Conservation (phyloP, 2,888 invertebrate species). For the Ichneumon xanthorius region DNA sequence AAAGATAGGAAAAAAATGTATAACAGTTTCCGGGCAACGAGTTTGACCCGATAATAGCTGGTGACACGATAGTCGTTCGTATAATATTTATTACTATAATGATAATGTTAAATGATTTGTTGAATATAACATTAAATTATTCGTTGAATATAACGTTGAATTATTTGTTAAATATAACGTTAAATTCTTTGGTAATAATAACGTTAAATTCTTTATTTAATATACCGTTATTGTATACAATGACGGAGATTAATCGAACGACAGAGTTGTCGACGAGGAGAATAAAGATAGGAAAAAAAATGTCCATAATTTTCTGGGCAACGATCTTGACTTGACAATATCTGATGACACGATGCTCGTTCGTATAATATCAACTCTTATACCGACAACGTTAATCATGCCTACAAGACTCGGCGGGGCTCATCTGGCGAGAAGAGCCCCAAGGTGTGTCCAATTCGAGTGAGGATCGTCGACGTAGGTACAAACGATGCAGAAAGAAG, state of each 20-base stretch:
- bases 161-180: too few relatives aligned
- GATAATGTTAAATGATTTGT: not conserved
- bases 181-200: too few relatives aligned
- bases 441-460: not conserved
- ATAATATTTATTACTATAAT: not conserved
- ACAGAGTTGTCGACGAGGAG: not conserved
- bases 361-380: not conserved
- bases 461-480: not conserved
- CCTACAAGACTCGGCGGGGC: not conserved
- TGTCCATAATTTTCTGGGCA: not conserved
- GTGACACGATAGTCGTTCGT: too few relatives aligned
- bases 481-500: slow-evolving; percentile 8
- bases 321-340: not conserved
- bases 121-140: too few relatives aligned
- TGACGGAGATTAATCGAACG: too few relatives aligned
- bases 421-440: not conserved
- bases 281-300: not conserved
- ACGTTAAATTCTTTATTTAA: too few relatives aligned
- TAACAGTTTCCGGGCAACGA: not conserved
- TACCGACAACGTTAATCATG: slow-evolving; percentile 15
- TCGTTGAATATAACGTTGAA: too few relatives aligned
- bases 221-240: too few relatives aligned
- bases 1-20: not conserved
- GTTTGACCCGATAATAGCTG: not conserved
- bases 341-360: not conserved